phyloP scores from a whole-genome alignment of 2,888 invertebrate species.

The Tachystola acroxantha region DNA sequence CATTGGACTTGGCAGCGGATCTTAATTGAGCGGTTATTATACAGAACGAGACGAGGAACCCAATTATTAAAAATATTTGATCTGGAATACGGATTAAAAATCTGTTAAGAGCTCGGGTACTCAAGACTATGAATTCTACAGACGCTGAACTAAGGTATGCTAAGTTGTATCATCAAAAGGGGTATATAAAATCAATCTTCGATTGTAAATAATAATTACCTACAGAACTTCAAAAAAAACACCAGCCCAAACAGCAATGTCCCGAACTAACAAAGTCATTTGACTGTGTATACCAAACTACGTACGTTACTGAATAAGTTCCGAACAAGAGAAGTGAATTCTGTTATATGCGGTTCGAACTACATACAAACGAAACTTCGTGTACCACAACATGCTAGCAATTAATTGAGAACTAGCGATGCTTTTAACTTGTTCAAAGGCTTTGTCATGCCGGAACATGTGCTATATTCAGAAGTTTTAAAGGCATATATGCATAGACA shows the following conservation, averaged over 20 bases:
- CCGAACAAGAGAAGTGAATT: slow-evolving; percentile 21
- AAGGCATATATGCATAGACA: no score
- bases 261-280: no score
- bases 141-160: no score
- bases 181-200: no score
- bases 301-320: no score
- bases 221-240: no score
- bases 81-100: background rate
- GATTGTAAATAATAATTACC: no score
- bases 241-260: no score
- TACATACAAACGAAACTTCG: slow-evolving; percentile 27
- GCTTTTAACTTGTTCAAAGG: slow-evolving; percentile 1
- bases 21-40: slow-evolving; percentile 58
- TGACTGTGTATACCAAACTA: no score
- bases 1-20: slow-evolving; percentile 56
- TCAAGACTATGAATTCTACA: background rate
- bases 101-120: background rate
- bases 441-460: background rate
- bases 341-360: slow-evolving; percentile 12
- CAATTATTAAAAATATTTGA: slow-evolving; percentile 16
- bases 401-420: slow-evolving; percentile 38
- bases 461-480: background rate
- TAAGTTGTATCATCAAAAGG: no score
- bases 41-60: slow-evolving; percentile 19
- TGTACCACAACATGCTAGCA: slow-evolving; percentile 36